Evolutionary conservation across 2,888 invertebrate species (phyloP), one percentile per base, ranked within the genome.

Genomic region (Hipparchia semele): DNA sequence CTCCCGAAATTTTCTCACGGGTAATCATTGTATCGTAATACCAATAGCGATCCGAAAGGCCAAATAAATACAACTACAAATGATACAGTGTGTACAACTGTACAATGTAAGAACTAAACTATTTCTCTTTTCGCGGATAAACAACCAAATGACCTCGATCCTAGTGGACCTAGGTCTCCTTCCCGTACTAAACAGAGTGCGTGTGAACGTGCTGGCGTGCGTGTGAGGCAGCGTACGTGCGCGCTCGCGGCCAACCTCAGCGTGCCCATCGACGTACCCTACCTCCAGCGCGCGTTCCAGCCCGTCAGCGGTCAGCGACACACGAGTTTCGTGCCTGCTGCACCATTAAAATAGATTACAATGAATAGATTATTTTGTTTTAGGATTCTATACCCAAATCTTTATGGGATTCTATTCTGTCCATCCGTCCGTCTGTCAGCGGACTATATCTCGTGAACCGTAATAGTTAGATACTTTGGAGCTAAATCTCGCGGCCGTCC

Each of bases 1-100:
- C 89, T 87, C 89, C 89, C 87, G 79, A 87, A 91, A 88, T 65
- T 76, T 86, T 87, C 88, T 84, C 83, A 79, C 83, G 80, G 85
- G 82, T 83, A 81, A 81, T 83, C 83, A 81, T 83, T 85, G 82
- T 82, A 84, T 87, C 87, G 88, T 86, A 87, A 82, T 84, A 82
- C 80, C 86, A 84, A 82, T 80, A 83, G 75, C 74, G 68, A 76
- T 74, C 74, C 70, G 73, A 60, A 54, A 84, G 83, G 82, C 60
- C 79, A 79, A 79, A 74, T 78, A 75, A 4, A 59, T 59, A 45
- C 39, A 33, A 23, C 54, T 54, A 61, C 33, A 49, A 56, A 10
- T 58, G 12, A 49, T 46, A 70, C 13, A 9, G n/a, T 59, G 3
- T 23, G 8, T 64, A 8, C 49, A 13, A 5, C 23, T 23, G 10